Evolutionary conservation across 2,797 vertebrate species (phyloP), one percentile per base, ranked within the genome.

Genomic region (Thripadectes ignobilis): DNA sequence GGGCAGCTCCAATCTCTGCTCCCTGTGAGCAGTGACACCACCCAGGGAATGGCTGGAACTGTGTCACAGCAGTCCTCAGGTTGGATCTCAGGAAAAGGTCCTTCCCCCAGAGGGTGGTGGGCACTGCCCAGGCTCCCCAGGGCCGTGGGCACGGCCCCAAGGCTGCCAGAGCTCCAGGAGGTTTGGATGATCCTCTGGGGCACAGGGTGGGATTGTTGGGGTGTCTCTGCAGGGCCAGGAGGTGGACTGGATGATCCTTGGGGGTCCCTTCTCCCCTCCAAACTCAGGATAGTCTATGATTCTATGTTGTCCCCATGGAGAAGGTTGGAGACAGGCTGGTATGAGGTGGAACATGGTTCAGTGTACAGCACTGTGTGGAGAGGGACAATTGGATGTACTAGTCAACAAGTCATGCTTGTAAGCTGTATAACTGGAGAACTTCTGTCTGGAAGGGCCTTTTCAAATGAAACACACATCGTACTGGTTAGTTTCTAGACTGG

Each of bases 211-310:
- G 18, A 1, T 1, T 74, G 11, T 0, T 48, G 86, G 61, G 62
- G 38, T 1, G 3, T 7, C 54, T 81, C 18, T 0, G 54, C 62
- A 68, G 39, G 54, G 34, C 0, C 21, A 26, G n/a, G 43, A 11
- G 8, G 10, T 46, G 23, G 39, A 1, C 7, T 46, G 0, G 3
- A 1, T 5, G 41, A 6, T 41, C 26, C 46, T 3, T 0, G 30
- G 15, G 30, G 48, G 6, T 61, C 29, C 29, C 26, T 68, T 36
- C 22, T 58, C 57, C 34, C 23, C 15, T 59, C 34, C 57, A n/a
- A 66, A 6, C 39, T 26, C 32, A 26, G 43, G 22, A 46, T 22
- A 1, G 36, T 43, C 71, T 23, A 4, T 75, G 71, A 10, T 38
- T 62, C 36, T 68, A 8, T 32, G 34, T 20, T 74, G 41, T 61